Percentiles rank a stretch among this genome's conserved stretches.
phyloP scores from a whole-genome alignment of 2,113 vertebrate species.

The Bubo blakistoni region DNA sequence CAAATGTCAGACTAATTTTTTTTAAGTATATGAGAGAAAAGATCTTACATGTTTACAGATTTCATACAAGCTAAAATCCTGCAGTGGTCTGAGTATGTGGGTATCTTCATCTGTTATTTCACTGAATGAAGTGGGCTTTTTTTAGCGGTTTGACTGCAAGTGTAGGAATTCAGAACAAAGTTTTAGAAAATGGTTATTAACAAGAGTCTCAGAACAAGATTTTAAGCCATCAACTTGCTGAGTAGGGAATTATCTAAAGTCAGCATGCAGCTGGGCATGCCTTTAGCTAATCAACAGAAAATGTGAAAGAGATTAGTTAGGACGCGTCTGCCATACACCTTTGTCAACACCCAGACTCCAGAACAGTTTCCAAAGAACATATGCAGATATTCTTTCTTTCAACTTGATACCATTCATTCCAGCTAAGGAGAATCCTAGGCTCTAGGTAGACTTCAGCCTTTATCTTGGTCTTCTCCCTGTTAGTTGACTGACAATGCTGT shows the following conservation, averaged over 20 bases:
- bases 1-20: background rate
- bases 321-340: background rate
- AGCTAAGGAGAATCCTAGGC: background rate
- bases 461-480: background rate
- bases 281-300: background rate
- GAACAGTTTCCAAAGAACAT: background rate
- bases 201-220: background rate
- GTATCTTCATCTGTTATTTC: background rate
- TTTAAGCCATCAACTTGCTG: background rate
- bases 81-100: background rate
- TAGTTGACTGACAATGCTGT: background rate
- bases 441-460: background rate
- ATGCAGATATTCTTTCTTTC: background rate
- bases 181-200: background rate
- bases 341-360: background rate
- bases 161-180: background rate
- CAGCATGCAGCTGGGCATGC: accelerated
- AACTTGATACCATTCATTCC: background rate
- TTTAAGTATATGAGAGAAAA: background rate
- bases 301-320: background rate
- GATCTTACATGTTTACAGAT: background rate
- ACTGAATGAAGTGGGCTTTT: background rate
- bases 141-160: background rate
- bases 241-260: background rate
- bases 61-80: background rate